These are phyloP conservation scores for Lasioglossum baleicum DNA, from an alignment of 1,140 invertebrate genomes.

Conservation along the genomic window DNA sequence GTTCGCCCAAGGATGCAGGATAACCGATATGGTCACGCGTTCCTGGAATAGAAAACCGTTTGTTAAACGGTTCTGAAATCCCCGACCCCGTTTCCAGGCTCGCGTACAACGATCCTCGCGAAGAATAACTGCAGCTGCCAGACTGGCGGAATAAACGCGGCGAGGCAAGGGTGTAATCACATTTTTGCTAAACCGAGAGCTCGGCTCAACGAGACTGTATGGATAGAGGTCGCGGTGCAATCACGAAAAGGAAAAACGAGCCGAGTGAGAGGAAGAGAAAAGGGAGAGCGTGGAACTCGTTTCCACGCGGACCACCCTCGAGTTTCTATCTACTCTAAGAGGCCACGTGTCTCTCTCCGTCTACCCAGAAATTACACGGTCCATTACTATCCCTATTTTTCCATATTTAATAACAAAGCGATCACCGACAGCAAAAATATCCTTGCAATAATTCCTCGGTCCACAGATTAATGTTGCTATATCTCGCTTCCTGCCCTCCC, in stretches of 20 bases:
- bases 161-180: neutral
- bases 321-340: conserved; percentile 24
- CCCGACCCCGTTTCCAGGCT: neutral
- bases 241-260: neutral
- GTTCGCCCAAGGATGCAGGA: too few relatives aligned
- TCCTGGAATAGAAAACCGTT: neutral
- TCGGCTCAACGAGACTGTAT: neutral
- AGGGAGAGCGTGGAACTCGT: conserved; percentile 41
- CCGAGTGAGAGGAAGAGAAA: conserved; percentile 6
- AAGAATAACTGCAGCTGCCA: too few relatives aligned
- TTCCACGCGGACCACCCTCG: conserved; percentile 51
- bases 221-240: conserved; percentile 15
- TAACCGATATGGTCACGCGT: neutral
- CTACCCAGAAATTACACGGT: neutral
- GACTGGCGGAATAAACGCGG: neutral
- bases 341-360: neutral
- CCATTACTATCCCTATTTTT: too few relatives aligned
- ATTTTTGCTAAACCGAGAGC: neutral
- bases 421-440: too few relatives aligned
- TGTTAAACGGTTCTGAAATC: neutral
- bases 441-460: too few relatives aligned
- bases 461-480: too few relatives aligned
- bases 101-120: neutral
- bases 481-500: too few relatives aligned
- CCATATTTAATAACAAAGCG: too few relatives aligned